Conservation (phyloP, 1,140 invertebrate species). For the Pogonus chalceus region DNA sequence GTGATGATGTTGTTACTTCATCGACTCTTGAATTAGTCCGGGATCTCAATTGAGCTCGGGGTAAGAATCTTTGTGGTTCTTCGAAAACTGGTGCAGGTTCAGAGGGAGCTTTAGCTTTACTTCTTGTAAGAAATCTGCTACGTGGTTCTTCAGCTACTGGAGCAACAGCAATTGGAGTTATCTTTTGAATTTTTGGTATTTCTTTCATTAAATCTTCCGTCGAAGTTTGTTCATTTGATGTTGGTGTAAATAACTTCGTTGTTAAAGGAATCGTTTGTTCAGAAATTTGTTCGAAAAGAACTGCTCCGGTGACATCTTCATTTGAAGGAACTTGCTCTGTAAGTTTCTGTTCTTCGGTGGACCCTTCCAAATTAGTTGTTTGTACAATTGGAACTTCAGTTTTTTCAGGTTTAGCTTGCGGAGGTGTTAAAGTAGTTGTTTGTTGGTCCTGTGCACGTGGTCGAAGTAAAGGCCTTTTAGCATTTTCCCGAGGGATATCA, state of each 20-base stretch:
- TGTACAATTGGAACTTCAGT: constrained; percentile 13
- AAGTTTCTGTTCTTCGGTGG: not conserved
- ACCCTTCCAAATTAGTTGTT: not conserved
- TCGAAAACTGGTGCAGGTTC: not conserved
- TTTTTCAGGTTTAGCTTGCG: constrained; percentile 6
- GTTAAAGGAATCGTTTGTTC: not conserved
- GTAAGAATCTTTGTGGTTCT: constrained; percentile 5
- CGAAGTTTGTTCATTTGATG: constrained; percentile 8
- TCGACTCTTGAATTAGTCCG: constrained; percentile 4
- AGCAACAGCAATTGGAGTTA: constrained; percentile 8
- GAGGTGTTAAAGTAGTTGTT: not conserved
- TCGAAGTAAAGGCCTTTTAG: constrained; percentile 19
- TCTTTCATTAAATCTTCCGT: constrained; percentile 7
- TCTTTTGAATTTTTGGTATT: constrained; percentile 4
- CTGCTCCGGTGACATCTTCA: not conserved
- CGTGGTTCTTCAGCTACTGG: constrained; percentile 3
- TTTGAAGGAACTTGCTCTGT: constrained; percentile 6
- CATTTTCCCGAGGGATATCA: constrained; percentile 23
- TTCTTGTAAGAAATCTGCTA: constrained; percentile 4
- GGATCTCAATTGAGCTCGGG: constrained; percentile 16
- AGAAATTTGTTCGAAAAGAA: constrained; percentile 5
- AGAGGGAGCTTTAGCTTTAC: not conserved
- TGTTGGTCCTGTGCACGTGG: constrained; percentile 14
- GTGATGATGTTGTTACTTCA: not conserved
- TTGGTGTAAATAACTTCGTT: constrained; percentile 11